Conservation (phyloP, 2,113 vertebrate genomes). For the Theristicus caerulescens region DNA sequence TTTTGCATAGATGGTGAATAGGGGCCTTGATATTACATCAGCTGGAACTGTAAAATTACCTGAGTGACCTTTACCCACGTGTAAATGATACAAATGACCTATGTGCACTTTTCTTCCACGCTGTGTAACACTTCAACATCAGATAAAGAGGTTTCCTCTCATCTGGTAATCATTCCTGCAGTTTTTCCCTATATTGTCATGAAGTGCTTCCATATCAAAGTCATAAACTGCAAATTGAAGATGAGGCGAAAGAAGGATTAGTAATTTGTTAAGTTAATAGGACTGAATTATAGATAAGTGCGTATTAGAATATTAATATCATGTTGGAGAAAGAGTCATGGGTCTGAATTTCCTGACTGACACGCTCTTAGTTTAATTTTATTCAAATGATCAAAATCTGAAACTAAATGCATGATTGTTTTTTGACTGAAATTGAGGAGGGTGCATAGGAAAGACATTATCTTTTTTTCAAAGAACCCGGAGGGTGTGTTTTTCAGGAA, state of each 20-base stretch:
- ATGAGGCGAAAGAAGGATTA: not conserved
- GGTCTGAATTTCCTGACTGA: slow-evolving; percentile 4
- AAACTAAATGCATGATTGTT: slow-evolving; percentile 12
- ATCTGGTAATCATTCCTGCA: not conserved
- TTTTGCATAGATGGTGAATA: not conserved
- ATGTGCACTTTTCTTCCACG: not conserved
- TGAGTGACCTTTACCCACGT: not conserved
- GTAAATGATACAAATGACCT: not conserved
- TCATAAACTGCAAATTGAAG: slow-evolving; percentile 4
- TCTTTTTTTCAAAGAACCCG: not conserved
- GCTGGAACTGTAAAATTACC: not conserved
- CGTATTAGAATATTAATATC: slow-evolving; percentile 25
- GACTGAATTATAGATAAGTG: not conserved
- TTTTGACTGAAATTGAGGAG: not conserved
- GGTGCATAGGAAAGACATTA: not conserved
- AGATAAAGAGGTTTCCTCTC: not conserved
- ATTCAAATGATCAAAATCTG: not conserved
- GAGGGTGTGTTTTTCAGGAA: not conserved
- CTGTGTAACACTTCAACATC: not conserved
- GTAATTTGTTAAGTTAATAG: slow-evolving; percentile 20
- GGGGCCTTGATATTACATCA: not conserved
- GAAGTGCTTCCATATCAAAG: not conserved
- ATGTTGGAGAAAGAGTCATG: not conserved
- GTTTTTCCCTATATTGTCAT: not conserved
- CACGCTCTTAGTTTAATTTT: not conserved